Evolutionary conservation across 2,113 vertebrate species (phyloP).

Genomic region (Chionodraco myersi): DNA sequence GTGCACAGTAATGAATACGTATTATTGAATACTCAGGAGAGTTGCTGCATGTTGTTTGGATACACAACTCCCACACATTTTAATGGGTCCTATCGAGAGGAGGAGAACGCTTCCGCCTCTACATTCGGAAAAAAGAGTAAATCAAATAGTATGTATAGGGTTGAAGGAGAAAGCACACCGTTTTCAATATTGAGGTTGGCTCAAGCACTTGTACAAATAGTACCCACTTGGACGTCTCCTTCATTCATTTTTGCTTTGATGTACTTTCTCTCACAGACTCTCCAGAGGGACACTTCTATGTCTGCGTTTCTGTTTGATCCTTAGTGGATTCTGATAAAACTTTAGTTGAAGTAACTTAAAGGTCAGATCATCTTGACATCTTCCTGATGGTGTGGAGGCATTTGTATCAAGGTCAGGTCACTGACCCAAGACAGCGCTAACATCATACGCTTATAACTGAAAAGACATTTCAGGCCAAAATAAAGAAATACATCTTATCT

Average conservation of each 20-base stretch:
- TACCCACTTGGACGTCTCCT: not conserved
- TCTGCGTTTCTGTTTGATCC: not conserved
- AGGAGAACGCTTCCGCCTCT: slow-evolving; percentile 15
- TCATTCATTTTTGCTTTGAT: not conserved
- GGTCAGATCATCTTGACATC: slow-evolving; percentile 2
- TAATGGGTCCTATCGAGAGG: slow-evolving; percentile 42
- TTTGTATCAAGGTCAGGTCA: slow-evolving; percentile 32
- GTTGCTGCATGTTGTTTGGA: slow-evolving; percentile 13
- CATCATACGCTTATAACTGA: not conserved
- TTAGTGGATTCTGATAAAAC: not conserved
- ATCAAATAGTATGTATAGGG: not conserved
- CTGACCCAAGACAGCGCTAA: not conserved
- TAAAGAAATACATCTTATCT: slow-evolving; percentile 3
- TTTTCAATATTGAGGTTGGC: not conserved
- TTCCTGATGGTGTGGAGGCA: not conserved
- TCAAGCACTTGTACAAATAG: not conserved
- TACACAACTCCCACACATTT: slow-evolving; percentile 38
- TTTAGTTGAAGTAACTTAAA: not conserved
- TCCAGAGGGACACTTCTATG: not conserved
- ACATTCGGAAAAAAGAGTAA: slow-evolving; percentile 31
- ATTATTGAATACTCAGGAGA: slow-evolving; percentile 58
- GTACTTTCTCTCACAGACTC: not conserved
- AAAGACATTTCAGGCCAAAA: slow-evolving; percentile 20
- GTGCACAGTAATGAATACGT: slow-evolving; percentile 45
- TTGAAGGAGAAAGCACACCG: not conserved